A percentile compares a stretch with the other conserved stretches of the same genome.
Conservation (phyloP, 2,797 vertebrate species). For the Fistularia tabacaria region DNA sequence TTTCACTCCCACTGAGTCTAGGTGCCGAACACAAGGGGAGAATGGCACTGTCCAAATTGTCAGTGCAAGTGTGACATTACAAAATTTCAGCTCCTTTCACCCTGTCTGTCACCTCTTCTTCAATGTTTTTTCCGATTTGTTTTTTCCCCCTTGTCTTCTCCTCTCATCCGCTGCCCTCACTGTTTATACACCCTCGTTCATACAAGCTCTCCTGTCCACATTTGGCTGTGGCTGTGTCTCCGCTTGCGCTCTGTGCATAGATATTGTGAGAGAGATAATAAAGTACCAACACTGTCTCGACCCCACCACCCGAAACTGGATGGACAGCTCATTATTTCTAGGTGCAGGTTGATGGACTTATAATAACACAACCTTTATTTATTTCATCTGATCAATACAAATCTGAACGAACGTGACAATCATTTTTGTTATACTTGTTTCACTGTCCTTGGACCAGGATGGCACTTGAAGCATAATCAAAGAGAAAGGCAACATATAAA, state of each 20-base stretch:
- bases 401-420: too few relatives aligned
- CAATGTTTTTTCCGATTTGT: background rate
- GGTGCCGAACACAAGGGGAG: background rate
- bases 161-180: slow-evolving; percentile 1
- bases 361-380: too few relatives aligned
- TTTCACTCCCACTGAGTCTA: slow-evolving; percentile 7
- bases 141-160: background rate
- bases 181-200: slow-evolving; percentile 20
- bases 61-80: too few relatives aligned
- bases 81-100: background rate
- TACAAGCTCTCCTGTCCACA: slow-evolving; percentile 13
- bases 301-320: slow-evolving; percentile 48
- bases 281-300: slow-evolving; percentile 40
- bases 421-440: too few relatives aligned
- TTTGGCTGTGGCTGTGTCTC: slow-evolving; percentile 25
- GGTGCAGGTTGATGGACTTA: slow-evolving; percentile 19
- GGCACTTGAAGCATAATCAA: background rate
- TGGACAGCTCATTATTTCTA: slow-evolving; percentile 38
- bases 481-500: background rate
- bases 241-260: slow-evolving; percentile 29
- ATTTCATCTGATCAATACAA: too few relatives aligned
- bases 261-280: slow-evolving; percentile 37
- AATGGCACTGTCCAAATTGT: slow-evolving; percentile 3
- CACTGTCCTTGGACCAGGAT: too few relatives aligned
- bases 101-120: background rate